phyloP scores from a whole-genome alignment of 2,113 vertebrate genomes.

The Pluvialis apricaria region DNA sequence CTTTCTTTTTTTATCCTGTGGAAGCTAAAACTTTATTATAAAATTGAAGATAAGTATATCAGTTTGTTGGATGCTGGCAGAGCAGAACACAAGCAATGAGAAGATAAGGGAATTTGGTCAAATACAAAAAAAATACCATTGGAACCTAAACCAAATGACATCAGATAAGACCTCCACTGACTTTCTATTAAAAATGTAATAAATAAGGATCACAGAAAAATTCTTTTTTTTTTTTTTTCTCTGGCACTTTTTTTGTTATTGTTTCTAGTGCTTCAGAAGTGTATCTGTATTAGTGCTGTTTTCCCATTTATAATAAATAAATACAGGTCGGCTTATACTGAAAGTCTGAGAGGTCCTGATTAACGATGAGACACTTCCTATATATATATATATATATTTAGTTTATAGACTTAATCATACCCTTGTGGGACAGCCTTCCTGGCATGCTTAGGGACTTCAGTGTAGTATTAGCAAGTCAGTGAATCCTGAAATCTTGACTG shows the following conservation, averaged over 20 bases:
- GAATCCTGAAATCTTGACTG: background rate
- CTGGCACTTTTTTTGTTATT: background rate
- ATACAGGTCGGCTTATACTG: background rate
- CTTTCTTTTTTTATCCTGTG: constrained; percentile 46
- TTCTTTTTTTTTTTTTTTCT: background rate
- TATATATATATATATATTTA: background rate
- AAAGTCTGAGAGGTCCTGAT: background rate
- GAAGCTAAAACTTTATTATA: constrained; percentile 77
- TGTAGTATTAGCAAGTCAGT: background rate
- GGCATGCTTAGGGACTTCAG: background rate
- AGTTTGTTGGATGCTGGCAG: constrained; percentile 66
- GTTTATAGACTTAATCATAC: background rate
- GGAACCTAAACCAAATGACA: constrained; percentile 77
- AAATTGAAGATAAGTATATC: constrained; percentile 78
- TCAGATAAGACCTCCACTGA: constrained; percentile 72
- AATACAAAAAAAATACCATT: constrained; percentile 69
- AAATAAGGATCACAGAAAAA: constrained; percentile 71
- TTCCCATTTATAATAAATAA: background rate
- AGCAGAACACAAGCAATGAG: constrained; percentile 71
- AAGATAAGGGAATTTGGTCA: constrained; percentile 80
- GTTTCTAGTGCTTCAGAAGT: constrained; percentile 33
- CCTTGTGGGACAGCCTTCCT: background rate
- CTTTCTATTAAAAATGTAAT: constrained; percentile 80
- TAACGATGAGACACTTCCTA: background rate
- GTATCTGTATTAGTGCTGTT: background rate